Percentiles rank a stretch among this genome's conserved stretches.
Conservation (phyloP, 2,888 invertebrate species). For the Girardia tigrina region DNA sequence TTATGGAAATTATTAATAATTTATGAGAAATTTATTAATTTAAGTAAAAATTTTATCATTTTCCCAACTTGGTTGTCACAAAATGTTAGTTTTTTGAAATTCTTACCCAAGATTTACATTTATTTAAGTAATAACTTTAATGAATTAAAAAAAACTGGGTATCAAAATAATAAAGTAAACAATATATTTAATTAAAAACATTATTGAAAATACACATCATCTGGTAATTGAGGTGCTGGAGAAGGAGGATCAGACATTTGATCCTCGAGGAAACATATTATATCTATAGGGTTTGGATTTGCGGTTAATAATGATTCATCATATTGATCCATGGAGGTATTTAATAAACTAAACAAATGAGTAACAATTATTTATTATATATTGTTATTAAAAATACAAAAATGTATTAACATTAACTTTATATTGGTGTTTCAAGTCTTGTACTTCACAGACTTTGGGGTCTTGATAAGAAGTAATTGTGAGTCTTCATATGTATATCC, state of each 20-base stretch:
- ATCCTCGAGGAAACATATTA: conserved; percentile 15
- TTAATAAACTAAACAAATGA: background rate
- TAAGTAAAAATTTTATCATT: no score
- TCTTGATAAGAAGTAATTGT: no score
- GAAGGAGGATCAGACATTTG: conserved; percentile 14
- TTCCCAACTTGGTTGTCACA: no score
- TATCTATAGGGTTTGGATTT: background rate
- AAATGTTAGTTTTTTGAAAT: background rate
- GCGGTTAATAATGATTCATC: background rate
- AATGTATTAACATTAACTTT: no score
- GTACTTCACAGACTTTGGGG: no score
- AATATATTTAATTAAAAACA: background rate
- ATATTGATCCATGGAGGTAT: background rate
- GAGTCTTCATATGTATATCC: no score
- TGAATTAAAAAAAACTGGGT: no score
- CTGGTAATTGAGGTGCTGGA: conserved; percentile 23
- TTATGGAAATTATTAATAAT: no score
- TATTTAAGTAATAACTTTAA: no score
- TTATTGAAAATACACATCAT: conserved; percentile 11
- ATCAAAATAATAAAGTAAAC: background rate
- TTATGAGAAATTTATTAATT: no score
- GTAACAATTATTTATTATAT: background rate
- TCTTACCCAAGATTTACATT: background rate
- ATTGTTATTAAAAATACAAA: no score
- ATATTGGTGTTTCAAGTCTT: no score